A percentile compares a stretch with the other conserved stretches of the same genome.
phyloP scores from a whole-genome alignment of 2,888 invertebrate genomes.

The Heliconius erato region DNA sequence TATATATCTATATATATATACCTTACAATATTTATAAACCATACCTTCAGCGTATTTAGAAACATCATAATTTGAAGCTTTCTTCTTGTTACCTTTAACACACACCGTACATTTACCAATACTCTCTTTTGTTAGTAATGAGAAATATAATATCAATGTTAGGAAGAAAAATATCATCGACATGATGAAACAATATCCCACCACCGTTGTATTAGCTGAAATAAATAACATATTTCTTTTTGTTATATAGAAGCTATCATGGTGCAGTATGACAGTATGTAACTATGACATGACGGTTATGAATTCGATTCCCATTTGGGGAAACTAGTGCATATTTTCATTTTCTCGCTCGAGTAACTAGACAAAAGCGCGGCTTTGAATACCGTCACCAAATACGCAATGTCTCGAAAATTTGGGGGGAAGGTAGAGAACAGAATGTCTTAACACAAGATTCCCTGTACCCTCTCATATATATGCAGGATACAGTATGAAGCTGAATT shows the following conservation, averaged over 20 bases:
- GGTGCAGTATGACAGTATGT: background rate
- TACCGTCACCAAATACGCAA: background rate
- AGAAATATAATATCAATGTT: conserved; percentile 61
- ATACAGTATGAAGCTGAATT: background rate
- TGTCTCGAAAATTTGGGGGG: background rate
- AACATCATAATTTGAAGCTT: conserved; percentile 44
- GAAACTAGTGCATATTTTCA: background rate
- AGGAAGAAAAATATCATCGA: conserved; percentile 64
- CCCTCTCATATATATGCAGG: background rate
- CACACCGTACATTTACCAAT: conserved; percentile 32
- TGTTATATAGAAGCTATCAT: background rate
- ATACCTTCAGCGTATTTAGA: conserved; percentile 55
- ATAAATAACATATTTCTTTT: conserved; percentile 53
- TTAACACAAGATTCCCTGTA: background rate
- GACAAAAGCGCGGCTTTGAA: background rate
- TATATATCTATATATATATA: background rate
- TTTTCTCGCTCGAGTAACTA: background rate
- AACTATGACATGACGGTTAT: too few relatives aligned
- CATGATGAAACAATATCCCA: conserved; percentile 65
- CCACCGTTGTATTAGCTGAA: conserved; percentile 74
- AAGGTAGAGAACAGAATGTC: background rate
- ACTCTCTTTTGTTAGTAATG: conserved; percentile 67
- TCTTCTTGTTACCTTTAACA: conserved; percentile 39
- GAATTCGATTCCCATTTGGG: background rate
- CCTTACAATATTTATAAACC: conserved; percentile 21